Evolutionary conservation across 2,797 vertebrate species (phyloP).

Genomic region (Pyrocephalus nanus): DNA sequence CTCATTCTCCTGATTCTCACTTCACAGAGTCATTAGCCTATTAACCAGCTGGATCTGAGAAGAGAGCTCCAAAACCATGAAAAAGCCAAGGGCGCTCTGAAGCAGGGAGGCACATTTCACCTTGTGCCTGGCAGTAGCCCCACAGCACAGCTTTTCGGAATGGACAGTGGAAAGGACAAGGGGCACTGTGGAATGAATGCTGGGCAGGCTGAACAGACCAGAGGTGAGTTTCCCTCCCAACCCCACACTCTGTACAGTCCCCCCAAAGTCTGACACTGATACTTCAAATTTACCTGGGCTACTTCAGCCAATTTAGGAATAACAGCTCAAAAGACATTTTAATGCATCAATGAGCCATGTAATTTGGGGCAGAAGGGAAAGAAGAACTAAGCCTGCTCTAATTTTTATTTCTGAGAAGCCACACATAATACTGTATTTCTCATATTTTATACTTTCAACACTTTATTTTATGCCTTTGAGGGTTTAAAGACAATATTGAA

Average conservation of each 20-base stretch:
- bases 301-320: neutral
- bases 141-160: neutral
- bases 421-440: neutral
- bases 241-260: neutral
- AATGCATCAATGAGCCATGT: neutral
- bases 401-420: neutral
- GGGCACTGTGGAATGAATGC: neutral
- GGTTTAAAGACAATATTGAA: neutral
- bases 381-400: neutral
- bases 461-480: neutral
- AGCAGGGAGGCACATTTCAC: neutral
- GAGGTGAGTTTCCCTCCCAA: neutral
- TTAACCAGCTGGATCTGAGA: conserved; percentile 33
- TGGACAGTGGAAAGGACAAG: neutral
- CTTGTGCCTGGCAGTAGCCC: neutral
- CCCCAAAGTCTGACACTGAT: neutral
- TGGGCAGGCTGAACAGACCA: neutral
- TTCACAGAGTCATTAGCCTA: conserved; percentile 8
- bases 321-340: neutral
- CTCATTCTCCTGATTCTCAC: neutral
- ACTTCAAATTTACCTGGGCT: neutral
- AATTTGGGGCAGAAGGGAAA: neutral
- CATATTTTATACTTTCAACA: neutral
- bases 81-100: neutral
- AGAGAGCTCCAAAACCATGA: neutral